Conservation (phyloP, 2,888 invertebrate genomes). For the Drosophila mettleri region DNA sequence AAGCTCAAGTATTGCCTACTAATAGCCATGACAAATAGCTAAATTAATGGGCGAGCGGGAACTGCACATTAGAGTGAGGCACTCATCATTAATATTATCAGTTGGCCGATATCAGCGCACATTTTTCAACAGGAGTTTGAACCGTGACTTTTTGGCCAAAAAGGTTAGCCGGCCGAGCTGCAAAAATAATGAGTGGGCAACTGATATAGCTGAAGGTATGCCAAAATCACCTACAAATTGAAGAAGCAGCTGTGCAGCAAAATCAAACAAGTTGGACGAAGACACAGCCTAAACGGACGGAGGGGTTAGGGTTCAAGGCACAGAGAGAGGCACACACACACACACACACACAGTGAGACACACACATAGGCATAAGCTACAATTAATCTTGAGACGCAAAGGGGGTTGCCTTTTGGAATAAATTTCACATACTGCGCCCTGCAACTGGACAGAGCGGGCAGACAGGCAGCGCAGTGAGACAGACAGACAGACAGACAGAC, state of each 20-base stretch:
- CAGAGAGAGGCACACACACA: slow-evolving; percentile 11
- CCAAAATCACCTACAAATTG: slow-evolving; percentile 12
- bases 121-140: slow-evolving; percentile 54
- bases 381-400: slow-evolving; percentile 75
- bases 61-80: slow-evolving; percentile 46
- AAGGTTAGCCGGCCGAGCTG: slow-evolving; percentile 52
- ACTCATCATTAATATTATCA: slow-evolving; percentile 80
- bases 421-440: slow-evolving; percentile 68
- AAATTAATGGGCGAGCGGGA: slow-evolving; percentile 61
- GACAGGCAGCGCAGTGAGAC: slow-evolving; percentile 10
- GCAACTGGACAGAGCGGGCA: slow-evolving; percentile 24
- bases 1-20: slow-evolving; percentile 39
- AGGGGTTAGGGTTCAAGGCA: slow-evolving; percentile 23
- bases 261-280: slow-evolving; percentile 73
- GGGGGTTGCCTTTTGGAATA: slow-evolving; percentile 71
- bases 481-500: slow-evolving; percentile 10
- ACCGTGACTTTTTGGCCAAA: slow-evolving; percentile 61
- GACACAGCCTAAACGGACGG: slow-evolving; percentile 11
- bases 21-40: slow-evolving; percentile 77
- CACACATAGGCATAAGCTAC: slow-evolving; percentile 74
- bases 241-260: slow-evolving; percentile 52
- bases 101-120: slow-evolving; percentile 63
- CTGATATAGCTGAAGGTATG: slow-evolving; percentile 25
- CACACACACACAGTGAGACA: slow-evolving; percentile 10
- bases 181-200: slow-evolving; percentile 34